A percentile compares a stretch with the other conserved stretches of the same genome.
Conservation (phyloP, 1,140 invertebrate genomes). For the Drosophila quadrilineata region DNA sequence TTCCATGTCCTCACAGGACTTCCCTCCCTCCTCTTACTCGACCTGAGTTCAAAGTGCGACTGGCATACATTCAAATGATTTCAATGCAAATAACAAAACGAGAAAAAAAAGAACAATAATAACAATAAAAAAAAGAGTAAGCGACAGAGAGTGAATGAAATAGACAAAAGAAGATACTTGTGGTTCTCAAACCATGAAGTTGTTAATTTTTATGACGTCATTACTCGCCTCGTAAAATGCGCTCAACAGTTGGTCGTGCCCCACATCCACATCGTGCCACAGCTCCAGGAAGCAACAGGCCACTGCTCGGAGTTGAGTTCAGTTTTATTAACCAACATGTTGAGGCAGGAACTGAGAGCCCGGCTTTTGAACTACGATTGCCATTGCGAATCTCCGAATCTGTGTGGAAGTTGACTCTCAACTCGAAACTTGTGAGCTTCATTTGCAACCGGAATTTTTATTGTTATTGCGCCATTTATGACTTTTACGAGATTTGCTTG, state of each 20-base stretch:
- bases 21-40: neutral
- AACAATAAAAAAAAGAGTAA: conserved; percentile 15
- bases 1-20: neutral
- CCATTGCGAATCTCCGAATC: conserved; percentile 42
- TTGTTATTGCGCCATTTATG: conserved; percentile 74
- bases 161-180: no score
- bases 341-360: conserved; percentile 17
- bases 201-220: conserved; percentile 81
- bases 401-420: conserved; percentile 50
- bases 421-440: conserved; percentile 65
- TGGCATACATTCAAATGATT: conserved; percentile 57
- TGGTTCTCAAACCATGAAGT: conserved; percentile 49
- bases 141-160: neutral
- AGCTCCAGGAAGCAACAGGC: conserved; percentile 57
- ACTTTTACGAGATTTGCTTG: conserved; percentile 60
- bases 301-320: no score
- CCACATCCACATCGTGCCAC: no score
- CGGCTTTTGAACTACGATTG: neutral
- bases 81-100: conserved; percentile 43
- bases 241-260: conserved; percentile 75
- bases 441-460: conserved; percentile 78
- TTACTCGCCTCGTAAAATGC: conserved; percentile 78
- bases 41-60: conserved; percentile 12
- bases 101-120: conserved; percentile 19
- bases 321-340: conserved; percentile 71